Conservation (phyloP, 2,797 vertebrate genomes). For the Thamnophis elegans region DNA sequence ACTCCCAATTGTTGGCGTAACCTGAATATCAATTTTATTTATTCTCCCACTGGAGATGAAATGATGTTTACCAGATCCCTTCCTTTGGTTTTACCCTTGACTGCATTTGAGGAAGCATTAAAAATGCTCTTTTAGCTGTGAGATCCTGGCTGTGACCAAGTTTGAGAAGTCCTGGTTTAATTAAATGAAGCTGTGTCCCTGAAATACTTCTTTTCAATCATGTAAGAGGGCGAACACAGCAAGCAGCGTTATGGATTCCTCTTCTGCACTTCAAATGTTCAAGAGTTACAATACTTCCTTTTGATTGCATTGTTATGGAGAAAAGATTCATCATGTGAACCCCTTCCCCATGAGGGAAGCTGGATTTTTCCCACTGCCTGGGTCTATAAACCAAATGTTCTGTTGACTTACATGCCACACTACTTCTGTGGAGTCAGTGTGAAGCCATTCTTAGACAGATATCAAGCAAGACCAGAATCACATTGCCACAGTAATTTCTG, state of each 20-base stretch:
- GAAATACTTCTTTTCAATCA: slow-evolving; percentile 23
- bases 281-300: background rate
- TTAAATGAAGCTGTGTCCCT: slow-evolving; percentile 25
- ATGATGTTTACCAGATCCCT: background rate
- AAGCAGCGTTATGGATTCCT: slow-evolving; percentile 2
- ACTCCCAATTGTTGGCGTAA: background rate
- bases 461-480: slow-evolving; percentile 16
- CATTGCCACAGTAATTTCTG: slow-evolving; percentile 17
- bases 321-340: slow-evolving; percentile 21
- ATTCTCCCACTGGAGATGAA: background rate
- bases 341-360: slow-evolving; percentile 7
- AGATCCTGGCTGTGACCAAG: slow-evolving; percentile 19
- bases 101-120: background rate
- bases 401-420: slow-evolving; percentile 4
- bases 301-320: slow-evolving; percentile 14
- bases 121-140: background rate
- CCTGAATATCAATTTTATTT: background rate
- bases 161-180: slow-evolving; percentile 27
- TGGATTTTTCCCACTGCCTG: background rate
- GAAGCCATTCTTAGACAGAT: background rate
- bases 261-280: slow-evolving; percentile 29
- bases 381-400: slow-evolving; percentile 18
- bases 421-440: slow-evolving; percentile 18
- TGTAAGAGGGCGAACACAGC: background rate
- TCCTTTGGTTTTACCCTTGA: background rate